phyloP scores from a whole-genome alignment of 2,113 vertebrate genomes.

The Toxostoma redivivum region DNA sequence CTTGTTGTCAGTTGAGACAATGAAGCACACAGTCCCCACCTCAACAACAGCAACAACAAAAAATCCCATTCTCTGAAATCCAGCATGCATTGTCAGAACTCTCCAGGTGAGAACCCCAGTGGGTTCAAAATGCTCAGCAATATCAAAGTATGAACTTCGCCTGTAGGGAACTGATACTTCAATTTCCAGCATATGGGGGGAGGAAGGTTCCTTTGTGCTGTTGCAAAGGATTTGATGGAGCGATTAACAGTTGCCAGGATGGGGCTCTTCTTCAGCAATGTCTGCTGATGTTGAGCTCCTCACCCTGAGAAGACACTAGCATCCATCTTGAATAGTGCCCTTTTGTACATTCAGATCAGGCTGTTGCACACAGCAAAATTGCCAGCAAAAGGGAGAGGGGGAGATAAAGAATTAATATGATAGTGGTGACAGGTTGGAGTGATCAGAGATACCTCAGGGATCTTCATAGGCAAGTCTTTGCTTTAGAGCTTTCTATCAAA shows the following conservation, averaged over 20 bases:
- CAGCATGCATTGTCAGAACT: not conserved
- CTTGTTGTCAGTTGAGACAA: constrained; percentile 35
- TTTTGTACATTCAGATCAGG: not conserved
- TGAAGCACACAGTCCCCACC: not conserved
- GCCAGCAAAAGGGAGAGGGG: constrained; percentile 3
- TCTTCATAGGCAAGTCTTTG: constrained; percentile 50
- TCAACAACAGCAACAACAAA: not conserved
- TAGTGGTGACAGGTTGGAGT: not conserved
- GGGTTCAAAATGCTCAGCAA: constrained; percentile 20
- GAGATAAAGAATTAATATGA: not conserved
- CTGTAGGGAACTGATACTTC: not conserved
- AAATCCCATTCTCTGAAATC: not conserved
- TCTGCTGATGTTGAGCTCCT: not conserved
- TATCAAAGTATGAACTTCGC: not conserved
- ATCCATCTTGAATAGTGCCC: not conserved
- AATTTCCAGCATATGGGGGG: not conserved
- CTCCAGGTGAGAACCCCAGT: not conserved
- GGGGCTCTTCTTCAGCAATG: not conserved
- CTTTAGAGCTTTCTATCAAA: constrained; percentile 61
- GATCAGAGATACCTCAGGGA: constrained; percentile 64
- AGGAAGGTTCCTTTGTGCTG: not conserved
- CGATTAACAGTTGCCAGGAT: not conserved
- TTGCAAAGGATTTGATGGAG: not conserved
- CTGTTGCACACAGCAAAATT: not conserved
- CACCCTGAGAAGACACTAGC: not conserved